A percentile compares a stretch with the other conserved stretches of the same genome.
These are phyloP conservation scores for Vidua chalybeata DNA, from an alignment of 2,113 vertebrate species.

Conservation along the genomic window DNA sequence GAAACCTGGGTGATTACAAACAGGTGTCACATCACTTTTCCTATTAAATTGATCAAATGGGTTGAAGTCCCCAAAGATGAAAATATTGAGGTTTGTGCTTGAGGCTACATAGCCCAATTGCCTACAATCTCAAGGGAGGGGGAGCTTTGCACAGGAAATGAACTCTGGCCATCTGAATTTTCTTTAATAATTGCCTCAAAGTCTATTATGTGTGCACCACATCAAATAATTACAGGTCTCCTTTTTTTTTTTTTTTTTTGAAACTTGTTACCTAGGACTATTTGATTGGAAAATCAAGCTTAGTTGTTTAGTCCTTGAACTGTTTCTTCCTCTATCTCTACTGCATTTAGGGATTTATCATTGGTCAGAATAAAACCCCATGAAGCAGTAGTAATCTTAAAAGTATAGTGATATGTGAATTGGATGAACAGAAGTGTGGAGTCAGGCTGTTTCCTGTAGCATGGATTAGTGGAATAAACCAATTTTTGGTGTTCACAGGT, in stretches of 20 bases:
- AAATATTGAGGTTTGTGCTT: neutral
- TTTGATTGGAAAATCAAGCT: neutral
- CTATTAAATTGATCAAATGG: constrained; percentile 45
- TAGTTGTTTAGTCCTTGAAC: neutral
- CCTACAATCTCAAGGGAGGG: neutral
- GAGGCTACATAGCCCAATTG: neutral
- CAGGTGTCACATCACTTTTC: constrained; percentile 38
- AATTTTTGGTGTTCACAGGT: neutral
- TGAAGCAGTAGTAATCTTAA: neutral
- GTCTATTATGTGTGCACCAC: neutral
- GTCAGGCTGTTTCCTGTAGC: neutral
- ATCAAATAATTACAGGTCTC: neutral
- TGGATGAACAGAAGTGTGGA: neutral
- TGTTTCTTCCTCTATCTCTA: neutral
- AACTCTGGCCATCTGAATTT: neutral
- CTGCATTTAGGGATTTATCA: neutral
- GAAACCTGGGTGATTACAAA: neutral
- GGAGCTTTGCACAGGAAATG: neutral
- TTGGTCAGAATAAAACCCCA: neutral
- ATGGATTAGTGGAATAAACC: neutral
- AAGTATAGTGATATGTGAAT: neutral
- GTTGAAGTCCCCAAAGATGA: neutral
- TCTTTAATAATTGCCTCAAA: constrained; percentile 20
- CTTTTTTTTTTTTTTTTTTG: neutral
- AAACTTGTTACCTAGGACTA: neutral